Evolutionary conservation across 2,888 invertebrate genomes (phyloP), one percentile per base, ranked within the genome.

Genomic region (Drosophila robusta): DNA sequence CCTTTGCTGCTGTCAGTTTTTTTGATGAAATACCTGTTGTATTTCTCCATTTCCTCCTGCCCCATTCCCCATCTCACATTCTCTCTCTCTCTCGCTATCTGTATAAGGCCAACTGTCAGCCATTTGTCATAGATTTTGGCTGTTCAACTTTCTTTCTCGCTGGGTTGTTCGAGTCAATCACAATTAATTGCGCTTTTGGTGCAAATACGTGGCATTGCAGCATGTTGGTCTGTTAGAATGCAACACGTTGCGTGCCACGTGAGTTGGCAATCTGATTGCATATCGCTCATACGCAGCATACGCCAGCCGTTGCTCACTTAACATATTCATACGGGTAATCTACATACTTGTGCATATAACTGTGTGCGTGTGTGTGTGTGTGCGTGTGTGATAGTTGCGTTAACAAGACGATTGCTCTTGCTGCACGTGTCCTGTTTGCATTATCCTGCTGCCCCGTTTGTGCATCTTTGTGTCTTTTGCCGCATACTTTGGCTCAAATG

Each of bases 211-310:
- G 34, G n/a, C 52, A 44, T 62, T 47, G 50, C 39, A 54, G 51
- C 44, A 8, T 11, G 45, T 18, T 14, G 47, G 34, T 14, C 38
- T 34, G 50, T 69, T 70, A 61, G 62, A 71, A 64, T 71, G 52
- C 34, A 22, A 12, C 45, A 29, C 29, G 18, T 11, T 5, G 44
- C 38, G 49, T 46, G 58, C 44, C 51, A 51, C 18, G 61, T 62
- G 64, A 32, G 42, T 41, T 24, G 55, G 16, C 26, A 46, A 77
- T 51, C 62, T 65, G 56, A 54, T 75, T 41, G 39, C 66, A 56
- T 68, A 72, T 72, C 58, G 80, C 68, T 68, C 87, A 80, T 88
- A 80, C 70, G 83, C 75, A 71, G 14, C 60, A 67, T 80, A 29
- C 29, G 50, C 45, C 64, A 32, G n/a, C 34, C 34, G 63, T 51